phyloP scores from a whole-genome alignment of 2,888 invertebrate genomes.

The Tuta absoluta region DNA sequence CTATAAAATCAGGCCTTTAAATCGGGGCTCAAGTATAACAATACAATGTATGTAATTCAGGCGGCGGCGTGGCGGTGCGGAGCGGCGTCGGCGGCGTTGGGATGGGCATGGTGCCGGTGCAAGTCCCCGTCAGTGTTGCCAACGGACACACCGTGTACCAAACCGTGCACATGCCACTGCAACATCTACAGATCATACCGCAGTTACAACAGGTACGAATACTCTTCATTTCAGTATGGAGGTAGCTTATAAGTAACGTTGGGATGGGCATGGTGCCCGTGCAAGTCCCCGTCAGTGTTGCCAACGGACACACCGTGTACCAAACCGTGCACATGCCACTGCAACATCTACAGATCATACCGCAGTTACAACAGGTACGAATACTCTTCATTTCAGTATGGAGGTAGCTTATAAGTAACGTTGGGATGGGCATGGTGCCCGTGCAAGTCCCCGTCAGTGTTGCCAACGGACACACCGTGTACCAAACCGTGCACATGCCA shows the following conservation, averaged over 20 bases:
- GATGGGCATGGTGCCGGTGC: slow-evolving; percentile 90
- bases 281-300: slow-evolving; percentile 92
- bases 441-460: slow-evolving; percentile 95
- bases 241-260: no score
- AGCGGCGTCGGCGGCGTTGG: slow-evolving; percentile 48
- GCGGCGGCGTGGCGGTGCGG: slow-evolving; percentile 55
- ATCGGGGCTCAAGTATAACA: no score
- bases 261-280: slow-evolving; percentile 88
- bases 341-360: slow-evolving; percentile 88
- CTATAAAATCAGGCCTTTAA: no score
- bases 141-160: slow-evolving; percentile 97
- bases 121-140: slow-evolving; percentile 91
- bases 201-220: slow-evolving; percentile 73
- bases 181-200: slow-evolving; percentile 89
- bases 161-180: slow-evolving; percentile 95
- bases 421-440: slow-evolving; percentile 85
- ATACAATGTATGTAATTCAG: slow-evolving; percentile 29
- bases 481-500: slow-evolving; percentile 97
- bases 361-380: slow-evolving; percentile 80
- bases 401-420: no score
- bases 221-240: no score
- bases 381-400: no score
- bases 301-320: slow-evolving; percentile 95
- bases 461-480: slow-evolving; percentile 94
- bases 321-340: slow-evolving; percentile 97